Evolutionary conservation across 2,113 vertebrate genomes (phyloP), one percentile per base, ranked within the genome.

Genomic region (Nothobranchius kuhntae): DNA sequence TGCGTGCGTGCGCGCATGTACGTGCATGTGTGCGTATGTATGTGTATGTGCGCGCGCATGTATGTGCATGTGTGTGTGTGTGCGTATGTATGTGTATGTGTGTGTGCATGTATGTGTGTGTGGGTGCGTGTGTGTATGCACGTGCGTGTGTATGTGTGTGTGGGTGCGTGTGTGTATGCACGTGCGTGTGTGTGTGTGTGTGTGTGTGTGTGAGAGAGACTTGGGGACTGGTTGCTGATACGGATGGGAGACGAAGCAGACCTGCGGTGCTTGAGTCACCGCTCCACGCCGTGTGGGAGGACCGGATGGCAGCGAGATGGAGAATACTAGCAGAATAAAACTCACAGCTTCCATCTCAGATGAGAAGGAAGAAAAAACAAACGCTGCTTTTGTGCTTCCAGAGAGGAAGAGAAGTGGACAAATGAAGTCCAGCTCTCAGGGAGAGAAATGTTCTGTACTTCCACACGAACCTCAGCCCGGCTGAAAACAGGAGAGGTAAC

Each of bases 211-310:
- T 13, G 47, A 10, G 21, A 13, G 26, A 14, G 40, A 17, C 42
- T 40, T 4, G 1, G 53, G 13, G 40, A 52, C 50, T 15, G 1
- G 6, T 72, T 68, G 61, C 77, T 67, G 71, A 62, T 78, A 8
- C 1, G 59, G 38, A 13, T 61, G 51, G 66, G 57, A 53, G 73
- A 84, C 78, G 65, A 69, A 68, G 61, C 77, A 77, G 61, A 68
- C 75, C 71, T 9, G 40, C 75, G 77, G 73, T 55, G 70, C 65
- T 66, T 83, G 82, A 83, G 67, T 84, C 85, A 86, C 73, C 60
- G 15, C 58, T 71, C 21, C 68, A 52, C 44, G n/a, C 35, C 71
- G 81, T 80, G 82, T 80, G 60, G 83, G 83, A 81, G 77, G 54
- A 15, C 68, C 68, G 73, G 44, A 76, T 71, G 68, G 66, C 35